phyloP scores from a whole-genome alignment of 1,140 invertebrate species.

The Drosophila bipectinata region DNA sequence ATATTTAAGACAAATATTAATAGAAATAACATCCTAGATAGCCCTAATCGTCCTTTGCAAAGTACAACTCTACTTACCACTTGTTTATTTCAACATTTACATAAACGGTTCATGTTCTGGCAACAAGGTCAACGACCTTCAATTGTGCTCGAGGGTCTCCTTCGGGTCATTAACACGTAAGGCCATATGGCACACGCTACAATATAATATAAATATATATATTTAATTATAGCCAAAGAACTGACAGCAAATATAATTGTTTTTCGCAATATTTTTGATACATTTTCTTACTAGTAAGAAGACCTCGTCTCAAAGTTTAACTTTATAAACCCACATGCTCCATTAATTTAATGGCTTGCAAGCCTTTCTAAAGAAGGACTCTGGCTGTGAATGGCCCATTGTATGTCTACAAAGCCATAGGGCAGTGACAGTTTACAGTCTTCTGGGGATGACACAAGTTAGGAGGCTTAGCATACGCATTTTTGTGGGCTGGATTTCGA shows the following conservation, averaged over 20 bases:
- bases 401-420: conserved; percentile 4
- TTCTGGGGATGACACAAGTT: not conserved
- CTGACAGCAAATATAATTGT: not conserved
- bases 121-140: not conserved
- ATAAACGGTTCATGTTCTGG: not conserved
- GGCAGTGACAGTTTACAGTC: conserved; percentile 25
- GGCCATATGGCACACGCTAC: not conserved
- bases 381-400: conserved; percentile 39
- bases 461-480: conserved; percentile 30
- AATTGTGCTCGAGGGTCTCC: not conserved
- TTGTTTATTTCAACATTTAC: not conserved
- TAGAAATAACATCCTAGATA: too few species aligned
- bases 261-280: not conserved
- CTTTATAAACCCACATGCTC: too few species aligned
- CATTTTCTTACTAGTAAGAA: not conserved
- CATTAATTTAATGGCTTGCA: too few species aligned
- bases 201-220: not conserved
- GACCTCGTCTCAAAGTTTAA: too few species aligned
- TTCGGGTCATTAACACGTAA: not conserved
- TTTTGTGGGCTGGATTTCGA: conserved; percentile 37
- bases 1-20: too few species aligned
- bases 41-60: not conserved
- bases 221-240: not conserved
- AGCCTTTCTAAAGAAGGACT: not conserved
- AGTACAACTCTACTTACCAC: not conserved